A percentile compares a stretch with the other conserved stretches of the same genome.
These are phyloP conservation scores for Tanypteryx hageni DNA, from an alignment of 2,888 invertebrate genomes.

Conservation along the genomic window DNA sequence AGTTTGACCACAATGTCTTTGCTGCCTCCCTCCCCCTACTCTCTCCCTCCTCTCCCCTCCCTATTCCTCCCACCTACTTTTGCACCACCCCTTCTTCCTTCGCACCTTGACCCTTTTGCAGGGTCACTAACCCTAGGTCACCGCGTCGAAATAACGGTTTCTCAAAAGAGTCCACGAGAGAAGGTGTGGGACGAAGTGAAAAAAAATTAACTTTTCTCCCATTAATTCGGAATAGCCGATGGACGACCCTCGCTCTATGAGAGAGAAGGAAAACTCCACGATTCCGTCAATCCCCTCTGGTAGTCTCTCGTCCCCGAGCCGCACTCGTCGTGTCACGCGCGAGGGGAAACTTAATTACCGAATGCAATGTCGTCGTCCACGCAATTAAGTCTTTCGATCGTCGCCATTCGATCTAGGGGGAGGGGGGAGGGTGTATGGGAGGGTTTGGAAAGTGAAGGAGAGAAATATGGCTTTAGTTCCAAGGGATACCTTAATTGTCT, in stretches of 20 bases:
- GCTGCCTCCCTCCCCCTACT: not conserved
- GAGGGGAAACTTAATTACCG: constrained; percentile 49
- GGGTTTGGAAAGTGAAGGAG: not conserved
- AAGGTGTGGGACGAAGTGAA: not conserved
- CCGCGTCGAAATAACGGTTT: constrained; percentile 27
- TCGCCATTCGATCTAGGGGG: not conserved
- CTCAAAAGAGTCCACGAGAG: not conserved
- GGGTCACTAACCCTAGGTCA: constrained; percentile 30
- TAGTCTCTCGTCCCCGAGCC: not conserved
- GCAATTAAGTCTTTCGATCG: constrained; percentile 53
- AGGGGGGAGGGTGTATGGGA: not conserved
- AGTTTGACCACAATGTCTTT: constrained; percentile 27
- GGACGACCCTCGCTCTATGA: not conserved
- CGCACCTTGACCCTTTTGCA: constrained; percentile 46
- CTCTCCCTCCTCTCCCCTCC: not conserved
- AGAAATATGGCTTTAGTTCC: constrained; percentile 48
- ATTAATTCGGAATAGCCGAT: constrained; percentile 23
- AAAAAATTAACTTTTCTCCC: constrained; percentile 23
- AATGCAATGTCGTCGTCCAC: constrained; percentile 16
- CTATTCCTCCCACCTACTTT: not conserved
- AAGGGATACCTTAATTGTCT: constrained; percentile 45
- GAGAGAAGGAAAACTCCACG: no score
- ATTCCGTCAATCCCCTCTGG: no score
- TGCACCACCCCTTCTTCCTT: not conserved
- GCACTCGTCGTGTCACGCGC: not conserved